Base-by-base conservation (phyloP, 2,113 vertebrate species). In the Cryptotis parvus region DNA sequence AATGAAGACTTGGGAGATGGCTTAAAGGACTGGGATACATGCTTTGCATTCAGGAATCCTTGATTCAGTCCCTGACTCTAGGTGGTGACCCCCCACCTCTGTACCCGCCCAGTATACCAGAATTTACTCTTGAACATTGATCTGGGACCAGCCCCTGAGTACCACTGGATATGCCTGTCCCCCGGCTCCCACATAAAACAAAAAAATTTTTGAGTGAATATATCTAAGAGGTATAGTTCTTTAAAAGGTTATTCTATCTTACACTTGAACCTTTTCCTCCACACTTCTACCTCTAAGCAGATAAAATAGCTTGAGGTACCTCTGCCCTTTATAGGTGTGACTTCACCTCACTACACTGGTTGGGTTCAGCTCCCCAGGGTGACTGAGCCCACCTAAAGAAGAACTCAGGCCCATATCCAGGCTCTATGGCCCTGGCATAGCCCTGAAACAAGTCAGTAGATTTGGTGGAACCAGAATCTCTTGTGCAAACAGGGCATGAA, bases 321-420 rank as follows among this genome's bases (percentile, higher is more conserved):
- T 26, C 72, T 81, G 35, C 22, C 41, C 52, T 41, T 37, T 18
- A 1, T 31, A 6, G 31, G 55, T 35, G 1, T 35, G 68, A 10
- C 69, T 69, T 70, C 27, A 7, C 31, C 33, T 37, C 43, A 18
- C 26, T 18, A 22, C 58, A 29, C 26, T 26, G 29, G 18, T 4
- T 20, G 37, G 39, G 68, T 87, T 4, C 3, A 22, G 27, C 39
- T 33, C 12, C 4, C 14, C 0, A 10, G n/a, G 33, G 49, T 6
- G 10, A 31, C 9, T n/a, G 22, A 10, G 6, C 7, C 52, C 35
- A 10, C 20, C 1, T 0, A 6, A n/a, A 10, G n/a, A 80, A 22
- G 31, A 65, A 33, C 66, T 14, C 9, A 3, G 29, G 20, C n/a
- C 61, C n/a, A 1, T 33, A 43, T n/a, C 31, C 6, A 0, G 26